Evolutionary conservation across 2,797 vertebrate species (phyloP), one percentile per base, ranked within the genome.

Genomic region (Poeciliopsis infans): DNA sequence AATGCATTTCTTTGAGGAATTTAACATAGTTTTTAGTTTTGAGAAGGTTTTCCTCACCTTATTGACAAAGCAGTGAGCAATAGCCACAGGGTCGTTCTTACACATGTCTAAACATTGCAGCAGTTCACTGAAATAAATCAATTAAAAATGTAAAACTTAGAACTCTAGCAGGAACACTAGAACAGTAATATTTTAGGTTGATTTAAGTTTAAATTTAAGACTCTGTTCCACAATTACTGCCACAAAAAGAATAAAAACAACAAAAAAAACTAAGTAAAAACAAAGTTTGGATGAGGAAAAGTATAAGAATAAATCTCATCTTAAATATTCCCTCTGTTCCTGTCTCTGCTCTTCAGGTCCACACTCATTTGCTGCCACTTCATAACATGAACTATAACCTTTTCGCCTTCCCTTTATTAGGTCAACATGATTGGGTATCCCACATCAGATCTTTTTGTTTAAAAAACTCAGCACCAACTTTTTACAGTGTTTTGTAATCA

Each of bases 61-160:
- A 85, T 97, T 96, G 73, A 99, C 98, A 12, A 99, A 99, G 91
- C 98, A 99, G 72, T 92, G 93, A 2, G 98, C 98, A 25, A 99
- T 96, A 0, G 97, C 97, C 91, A 98, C 98, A 0, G 98, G 97
- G 89, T 99, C 95, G 15, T 89, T 96, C 80, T 97, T 95, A 10
- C 98, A 99, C 95, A 96, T 96, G 90, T 99, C 97, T 85, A 99
- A 92, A 74, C 96, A 96, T 91, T 98, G 97, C 81, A 99, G 94
- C 15, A 99, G 94, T 77, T 97, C 97, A 91, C 98, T 99, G 88
- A 84, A 84, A 88, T 59, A 13, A 18, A 76, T 57, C 13, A 12
- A 74, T 45, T 8, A 41, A 45, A 36, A 79, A 5, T 51, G 15
- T 39, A 25, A 55, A 33, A 47, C 20, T 0, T 23, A 0, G 2